Evolutionary conservation across 2,888 invertebrate species (phyloP), one percentile per base, ranked within the genome.

Genomic region (Tinea semifulvella): DNA sequence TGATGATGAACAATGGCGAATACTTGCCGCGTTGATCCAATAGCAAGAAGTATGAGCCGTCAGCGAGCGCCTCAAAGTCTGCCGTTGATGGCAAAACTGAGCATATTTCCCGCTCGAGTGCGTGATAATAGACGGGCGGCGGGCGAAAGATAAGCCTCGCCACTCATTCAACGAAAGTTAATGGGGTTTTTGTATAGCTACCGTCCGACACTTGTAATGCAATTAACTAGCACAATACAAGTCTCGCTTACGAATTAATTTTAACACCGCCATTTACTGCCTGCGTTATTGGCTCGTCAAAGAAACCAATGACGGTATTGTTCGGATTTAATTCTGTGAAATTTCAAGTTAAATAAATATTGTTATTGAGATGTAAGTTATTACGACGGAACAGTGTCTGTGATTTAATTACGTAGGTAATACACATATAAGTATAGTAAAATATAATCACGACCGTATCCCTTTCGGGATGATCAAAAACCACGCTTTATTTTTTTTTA

Each of bases 191-290:
- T 79, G 77, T 79, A 54, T 56, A 55, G 58, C 63, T 57, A 57
- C 63, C 68, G 65, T 58, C 64, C 61, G 68, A 64, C 75, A 70
- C 79, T 79, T 74, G 70, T 80, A 79, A 80, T 77, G 75, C 80
- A 80, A 80, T 80, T 80, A 80, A 75, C 72, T 68, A 57, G 58
- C 53, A 80, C 80, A 80, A 77, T 72, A 53, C 66, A 55, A 60
- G 60, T 71, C 68, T 73, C 72, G 68, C 63, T 79, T 64, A 71
- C 71, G 66, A 75, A 72, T 74, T 75, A 73, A 74, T 74, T 74
- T 69, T 69, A 68, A 68, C 65, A 60, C 56, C 58, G 47, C 55
- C 48, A 43, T 36, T 36, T 10, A 18, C 16, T 18, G 36, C 36
- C 16, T 2, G 36, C 16, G n/a, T 40, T 40, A 40, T 40, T 40